phyloP scores from a whole-genome alignment of 2,888 invertebrate genomes.

The Encarsia formosa region DNA sequence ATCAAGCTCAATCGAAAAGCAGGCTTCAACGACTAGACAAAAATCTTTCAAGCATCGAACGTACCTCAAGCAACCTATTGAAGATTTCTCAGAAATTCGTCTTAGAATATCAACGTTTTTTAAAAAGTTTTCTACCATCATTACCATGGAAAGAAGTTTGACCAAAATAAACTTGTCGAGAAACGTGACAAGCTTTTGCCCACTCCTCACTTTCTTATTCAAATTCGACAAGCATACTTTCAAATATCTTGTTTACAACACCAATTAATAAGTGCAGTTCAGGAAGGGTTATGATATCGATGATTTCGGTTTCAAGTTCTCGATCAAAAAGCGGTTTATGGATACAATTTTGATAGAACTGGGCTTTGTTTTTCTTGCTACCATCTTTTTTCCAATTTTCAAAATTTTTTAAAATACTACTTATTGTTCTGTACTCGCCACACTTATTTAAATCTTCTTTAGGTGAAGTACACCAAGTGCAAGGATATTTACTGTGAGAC shows the following conservation, averaged over 20 bases:
- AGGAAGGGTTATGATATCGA: slow-evolving; percentile 4
- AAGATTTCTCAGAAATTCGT: not conserved
- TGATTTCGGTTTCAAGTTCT: not conserved
- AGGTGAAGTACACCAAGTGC: not conserved
- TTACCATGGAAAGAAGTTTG: slow-evolving; percentile 3
- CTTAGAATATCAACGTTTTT: slow-evolving; percentile 7
- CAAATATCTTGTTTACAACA: slow-evolving; percentile 6
- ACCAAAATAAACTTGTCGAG: slow-evolving; percentile 2
- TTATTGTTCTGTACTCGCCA: not conserved
- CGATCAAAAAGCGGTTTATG: not conserved
- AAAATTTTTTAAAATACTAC: not conserved
- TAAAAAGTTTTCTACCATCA: slow-evolving; percentile 6
- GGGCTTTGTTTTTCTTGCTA: not conserved
- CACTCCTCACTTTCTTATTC: slow-evolving; percentile 1
- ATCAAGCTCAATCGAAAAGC: not conserved
- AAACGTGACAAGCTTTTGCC: slow-evolving; percentile 9
- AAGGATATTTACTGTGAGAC: not conserved
- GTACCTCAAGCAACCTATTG: slow-evolving; percentile 5
- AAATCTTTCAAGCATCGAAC: slow-evolving; percentile 3
- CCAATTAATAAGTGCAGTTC: slow-evolving; percentile 13
- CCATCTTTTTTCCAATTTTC: not conserved
- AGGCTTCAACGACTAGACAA: not conserved
- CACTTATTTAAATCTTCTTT: not conserved
- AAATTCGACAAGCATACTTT: slow-evolving; percentile 1
- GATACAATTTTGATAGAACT: not conserved